Percentiles rank a stretch among this genome's conserved stretches.
Conservation (phyloP, 2,888 invertebrate genomes). For the Cactoblastis cactorum region DNA sequence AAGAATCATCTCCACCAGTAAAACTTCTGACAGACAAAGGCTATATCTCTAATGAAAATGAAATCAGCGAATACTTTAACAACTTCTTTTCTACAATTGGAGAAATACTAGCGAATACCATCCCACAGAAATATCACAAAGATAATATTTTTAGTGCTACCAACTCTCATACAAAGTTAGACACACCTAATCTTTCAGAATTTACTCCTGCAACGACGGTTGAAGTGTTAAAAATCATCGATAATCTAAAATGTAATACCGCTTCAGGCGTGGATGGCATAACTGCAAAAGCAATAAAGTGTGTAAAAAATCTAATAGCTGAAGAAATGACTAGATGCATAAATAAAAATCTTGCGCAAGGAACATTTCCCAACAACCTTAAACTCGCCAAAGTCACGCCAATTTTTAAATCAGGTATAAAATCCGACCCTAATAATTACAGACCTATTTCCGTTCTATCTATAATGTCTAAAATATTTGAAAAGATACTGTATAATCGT, state of each 20-base stretch:
- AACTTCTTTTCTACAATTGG: conserved; percentile 7
- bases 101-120: conserved; percentile 2
- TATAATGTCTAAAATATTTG: neutral
- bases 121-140: neutral
- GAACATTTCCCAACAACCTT: conserved; percentile 9
- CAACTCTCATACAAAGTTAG: neutral
- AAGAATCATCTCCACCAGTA: neutral
- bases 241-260: conserved; percentile 3
- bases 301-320: neutral
- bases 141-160: neutral
- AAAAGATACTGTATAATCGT: neutral
- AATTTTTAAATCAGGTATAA: neutral
- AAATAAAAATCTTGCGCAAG: neutral
- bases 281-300: neutral
- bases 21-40: conserved; percentile 4
- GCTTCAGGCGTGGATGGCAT: neutral
- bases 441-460: neutral
- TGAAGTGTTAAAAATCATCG: neutral
- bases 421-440: neutral
- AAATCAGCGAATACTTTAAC: conserved; percentile 12
- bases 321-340: conserved; percentile 1
- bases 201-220: neutral
- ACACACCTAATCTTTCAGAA: neutral
- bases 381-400: neutral
- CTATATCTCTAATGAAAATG: conserved; percentile 1